Percentiles rank a stretch among this genome's conserved stretches.
These are phyloP conservation scores for Drosophila lacertosa DNA, from an alignment of 1,140 invertebrate species.

Conservation along the genomic window DNA sequence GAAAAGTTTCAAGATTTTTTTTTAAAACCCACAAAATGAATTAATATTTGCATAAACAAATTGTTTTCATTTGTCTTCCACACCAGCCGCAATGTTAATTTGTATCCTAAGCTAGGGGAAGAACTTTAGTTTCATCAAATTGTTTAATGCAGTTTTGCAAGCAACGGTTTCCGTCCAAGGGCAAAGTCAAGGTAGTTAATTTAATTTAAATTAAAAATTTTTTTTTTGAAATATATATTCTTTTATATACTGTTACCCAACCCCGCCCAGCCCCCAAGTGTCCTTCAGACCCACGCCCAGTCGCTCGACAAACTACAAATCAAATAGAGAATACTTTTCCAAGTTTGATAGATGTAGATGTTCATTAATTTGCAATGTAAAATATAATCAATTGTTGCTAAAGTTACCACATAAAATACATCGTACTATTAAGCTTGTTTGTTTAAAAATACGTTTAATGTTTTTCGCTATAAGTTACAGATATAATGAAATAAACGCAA, in stretches of 20 bases:
- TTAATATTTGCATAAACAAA: conserved; percentile 45
- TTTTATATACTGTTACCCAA: conserved; percentile 18
- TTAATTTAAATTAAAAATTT: conserved; percentile 37
- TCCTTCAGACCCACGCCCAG: conserved; percentile 66
- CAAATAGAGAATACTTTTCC: conserved; percentile 37
- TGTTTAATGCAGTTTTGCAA: conserved; percentile 38
- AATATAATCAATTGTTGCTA: conserved; percentile 67
- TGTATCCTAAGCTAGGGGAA: conserved; percentile 5
- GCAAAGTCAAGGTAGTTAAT: conserved; percentile 71
- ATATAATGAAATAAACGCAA: conserved; percentile 64
- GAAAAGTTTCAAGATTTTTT: conserved; percentile 32
- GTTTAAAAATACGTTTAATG: conserved; percentile 70
- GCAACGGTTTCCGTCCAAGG: conserved; percentile 79
- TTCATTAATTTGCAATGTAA: conserved; percentile 64
- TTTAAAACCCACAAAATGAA: conserved; percentile 25
- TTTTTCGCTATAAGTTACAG: conserved; percentile 60
- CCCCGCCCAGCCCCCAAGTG: conserved; percentile 44
- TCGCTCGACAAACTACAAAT: conserved; percentile 48
- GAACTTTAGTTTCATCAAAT: conserved; percentile 34
- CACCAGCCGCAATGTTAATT: conserved; percentile 55
- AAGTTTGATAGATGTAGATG: conserved; percentile 33
- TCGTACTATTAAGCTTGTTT: conserved; percentile 68
- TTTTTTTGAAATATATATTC: conserved; percentile 28
- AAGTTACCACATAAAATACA: conserved; percentile 62
- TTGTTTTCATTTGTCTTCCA: conserved; percentile 78